phyloP scores from a whole-genome alignment of 2,888 invertebrate species.

The Epirrhoe alternata region DNA sequence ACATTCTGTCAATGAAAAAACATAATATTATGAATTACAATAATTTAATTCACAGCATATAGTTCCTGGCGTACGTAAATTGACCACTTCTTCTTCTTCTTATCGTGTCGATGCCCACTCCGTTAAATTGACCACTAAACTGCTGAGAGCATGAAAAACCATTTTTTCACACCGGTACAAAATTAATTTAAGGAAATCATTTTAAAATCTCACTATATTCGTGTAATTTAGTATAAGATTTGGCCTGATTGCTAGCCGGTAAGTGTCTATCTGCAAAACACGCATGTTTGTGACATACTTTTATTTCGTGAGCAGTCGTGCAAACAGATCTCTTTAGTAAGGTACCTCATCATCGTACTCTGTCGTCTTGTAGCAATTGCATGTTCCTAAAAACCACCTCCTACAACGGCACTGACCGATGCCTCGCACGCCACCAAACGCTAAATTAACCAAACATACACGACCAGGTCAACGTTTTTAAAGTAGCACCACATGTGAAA shows the following conservation, averaged over 20 bases:
- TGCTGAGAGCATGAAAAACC: conserved; percentile 50
- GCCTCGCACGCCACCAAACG: conserved; percentile 58
- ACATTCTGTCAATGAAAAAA: conserved; percentile 54
- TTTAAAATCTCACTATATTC: conserved; percentile 55
- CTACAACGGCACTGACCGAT: conserved; percentile 35
- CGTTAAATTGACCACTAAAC: conserved; percentile 11
- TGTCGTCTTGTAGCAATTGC: conserved; percentile 39
- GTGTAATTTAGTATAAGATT: conserved; percentile 52
- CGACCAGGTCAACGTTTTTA: conserved; percentile 78
- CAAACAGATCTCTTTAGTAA: conserved; percentile 58
- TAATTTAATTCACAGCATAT: neutral
- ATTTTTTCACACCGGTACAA: conserved; percentile 51
- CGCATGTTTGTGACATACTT: conserved; percentile 70
- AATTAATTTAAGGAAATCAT: conserved; percentile 51
- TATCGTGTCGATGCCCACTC: too few species aligned
- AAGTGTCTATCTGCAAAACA: conserved; percentile 56
- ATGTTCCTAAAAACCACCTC: conserved; percentile 31
- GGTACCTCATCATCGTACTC: conserved; percentile 20
- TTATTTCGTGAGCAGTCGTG: conserved; percentile 62
- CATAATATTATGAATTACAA: too few species aligned
- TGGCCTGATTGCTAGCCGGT: conserved; percentile 51
- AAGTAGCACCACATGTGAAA: conserved; percentile 80
- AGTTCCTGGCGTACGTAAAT: neutral
- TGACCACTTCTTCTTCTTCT: too few species aligned
- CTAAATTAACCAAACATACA: conserved; percentile 72